Percentiles rank a stretch among this genome's conserved stretches.
These are phyloP conservation scores for Squalus acanthias DNA, from an alignment of 2,797 vertebrate genomes.

Conservation along the genomic window DNA sequence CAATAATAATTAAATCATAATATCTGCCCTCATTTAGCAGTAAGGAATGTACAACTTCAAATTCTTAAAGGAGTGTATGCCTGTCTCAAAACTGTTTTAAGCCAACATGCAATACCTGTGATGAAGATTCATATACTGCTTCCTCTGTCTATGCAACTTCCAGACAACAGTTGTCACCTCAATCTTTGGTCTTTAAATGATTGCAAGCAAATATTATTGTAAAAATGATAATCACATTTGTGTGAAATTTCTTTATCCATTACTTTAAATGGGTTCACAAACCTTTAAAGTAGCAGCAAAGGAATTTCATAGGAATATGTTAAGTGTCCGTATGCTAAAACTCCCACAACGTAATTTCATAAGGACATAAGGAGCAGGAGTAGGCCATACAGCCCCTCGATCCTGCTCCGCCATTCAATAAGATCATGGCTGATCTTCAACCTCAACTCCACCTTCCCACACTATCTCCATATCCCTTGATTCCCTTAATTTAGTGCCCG, in stretches of 20 bases:
- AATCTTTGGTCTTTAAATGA: background rate
- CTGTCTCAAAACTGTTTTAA: background rate
- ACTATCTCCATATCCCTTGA: no score
- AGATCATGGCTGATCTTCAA: no score
- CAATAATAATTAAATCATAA: background rate
- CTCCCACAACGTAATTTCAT: background rate
- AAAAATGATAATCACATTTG: background rate
- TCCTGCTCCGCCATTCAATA: no score
- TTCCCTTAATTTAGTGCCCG: background rate
- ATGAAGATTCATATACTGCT: background rate
- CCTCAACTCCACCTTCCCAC: no score
- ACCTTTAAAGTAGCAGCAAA: background rate
- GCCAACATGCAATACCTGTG: background rate
- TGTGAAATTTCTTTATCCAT: background rate
- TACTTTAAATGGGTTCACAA: background rate
- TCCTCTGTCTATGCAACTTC: background rate
- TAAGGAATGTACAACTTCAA: background rate
- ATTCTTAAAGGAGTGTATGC: background rate
- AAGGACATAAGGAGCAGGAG: no score
- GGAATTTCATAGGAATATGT: background rate
- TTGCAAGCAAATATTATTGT: background rate
- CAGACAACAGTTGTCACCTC: background rate
- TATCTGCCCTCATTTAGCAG: background rate
- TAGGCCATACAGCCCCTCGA: no score
- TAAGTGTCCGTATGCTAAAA: background rate